A percentile compares a stretch with the other conserved stretches of the same genome.
Conservation (phyloP, 1,140 invertebrate genomes). For the Drosophila tropicalis region DNA sequence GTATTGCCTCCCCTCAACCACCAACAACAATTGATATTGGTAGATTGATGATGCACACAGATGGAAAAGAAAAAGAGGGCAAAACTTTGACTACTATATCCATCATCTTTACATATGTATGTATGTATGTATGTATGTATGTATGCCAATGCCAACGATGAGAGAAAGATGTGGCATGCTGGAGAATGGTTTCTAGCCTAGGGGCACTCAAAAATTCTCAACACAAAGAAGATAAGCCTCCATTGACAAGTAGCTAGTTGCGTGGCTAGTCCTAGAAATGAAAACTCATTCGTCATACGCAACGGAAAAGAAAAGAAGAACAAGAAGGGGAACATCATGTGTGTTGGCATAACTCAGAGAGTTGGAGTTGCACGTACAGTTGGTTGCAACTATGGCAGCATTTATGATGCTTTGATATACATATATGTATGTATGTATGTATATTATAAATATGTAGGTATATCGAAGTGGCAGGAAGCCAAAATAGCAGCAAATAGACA, state of each 20-base stretch:
- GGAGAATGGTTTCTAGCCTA: slow-evolving; percentile 17
- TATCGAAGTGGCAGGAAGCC: slow-evolving; percentile 65
- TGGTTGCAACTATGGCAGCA: slow-evolving; percentile 59
- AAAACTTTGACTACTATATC: slow-evolving; percentile 1
- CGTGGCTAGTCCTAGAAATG: slow-evolving; percentile 60
- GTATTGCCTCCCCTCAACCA: too few relatives aligned
- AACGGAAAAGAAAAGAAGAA: not conserved
- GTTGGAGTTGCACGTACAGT: slow-evolving; percentile 47
- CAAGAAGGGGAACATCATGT: not conserved
- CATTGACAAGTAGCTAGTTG: slow-evolving; percentile 67
- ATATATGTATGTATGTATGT: not conserved
- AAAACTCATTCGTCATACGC: slow-evolving; percentile 72
- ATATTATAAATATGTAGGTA: not conserved
- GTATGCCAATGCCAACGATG: not conserved
- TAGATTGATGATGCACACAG: not conserved
- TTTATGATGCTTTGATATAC: slow-evolving; percentile 73
- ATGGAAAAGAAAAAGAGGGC: not conserved
- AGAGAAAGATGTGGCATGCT: not conserved
- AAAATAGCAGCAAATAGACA: slow-evolving; percentile 26
- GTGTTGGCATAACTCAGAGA: slow-evolving; percentile 2
- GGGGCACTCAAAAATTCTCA: slow-evolving; percentile 68
- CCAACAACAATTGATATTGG: not conserved
- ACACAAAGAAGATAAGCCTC: slow-evolving; percentile 55
- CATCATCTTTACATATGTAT: not conserved
- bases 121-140: too few relatives aligned